These are phyloP conservation scores for Rhagoletis zephyria DNA, from an alignment of 1,140 invertebrate genomes.

Conservation along the genomic window DNA sequence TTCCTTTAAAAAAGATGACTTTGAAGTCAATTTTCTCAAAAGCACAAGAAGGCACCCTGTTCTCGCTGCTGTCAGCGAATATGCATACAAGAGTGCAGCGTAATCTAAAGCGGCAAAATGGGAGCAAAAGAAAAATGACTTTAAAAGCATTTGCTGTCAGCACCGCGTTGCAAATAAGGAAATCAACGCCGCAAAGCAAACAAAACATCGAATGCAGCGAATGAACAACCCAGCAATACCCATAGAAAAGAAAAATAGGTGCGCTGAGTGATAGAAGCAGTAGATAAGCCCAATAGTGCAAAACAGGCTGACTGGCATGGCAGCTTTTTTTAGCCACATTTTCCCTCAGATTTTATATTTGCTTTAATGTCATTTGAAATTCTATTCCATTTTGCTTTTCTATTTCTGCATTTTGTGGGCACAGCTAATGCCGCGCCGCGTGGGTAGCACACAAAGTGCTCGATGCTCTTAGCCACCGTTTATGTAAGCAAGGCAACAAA, in stretches of 20 bases:
- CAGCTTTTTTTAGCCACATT: neutral
- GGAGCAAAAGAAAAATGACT: neutral
- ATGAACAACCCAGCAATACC: no score
- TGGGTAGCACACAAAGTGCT: neutral
- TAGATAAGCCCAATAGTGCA: neutral
- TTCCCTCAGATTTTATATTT: neutral
- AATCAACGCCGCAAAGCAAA: slow-evolving; percentile 13
- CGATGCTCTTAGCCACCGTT: neutral
- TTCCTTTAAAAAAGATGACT: no score
- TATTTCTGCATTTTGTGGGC: neutral
- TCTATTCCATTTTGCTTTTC: neutral
- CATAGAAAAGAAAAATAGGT: neutral
- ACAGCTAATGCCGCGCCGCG: neutral
- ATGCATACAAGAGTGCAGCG: no score
- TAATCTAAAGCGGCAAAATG: neutral
- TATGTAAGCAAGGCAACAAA: slow-evolving; percentile 21
- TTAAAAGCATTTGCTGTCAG: slow-evolving; percentile 16
- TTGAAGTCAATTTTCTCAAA: no score
- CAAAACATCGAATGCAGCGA: neutral
- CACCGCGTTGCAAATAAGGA: neutral
- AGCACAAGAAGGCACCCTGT: neutral
- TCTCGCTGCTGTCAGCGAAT: neutral
- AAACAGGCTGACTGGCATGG: neutral
- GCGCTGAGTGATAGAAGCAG: neutral
- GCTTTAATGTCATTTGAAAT: neutral